A percentile compares a stretch with the other conserved stretches of the same genome.
Conservation (phyloP, 2,113 vertebrate species). For the Corythornis cristatus region DNA sequence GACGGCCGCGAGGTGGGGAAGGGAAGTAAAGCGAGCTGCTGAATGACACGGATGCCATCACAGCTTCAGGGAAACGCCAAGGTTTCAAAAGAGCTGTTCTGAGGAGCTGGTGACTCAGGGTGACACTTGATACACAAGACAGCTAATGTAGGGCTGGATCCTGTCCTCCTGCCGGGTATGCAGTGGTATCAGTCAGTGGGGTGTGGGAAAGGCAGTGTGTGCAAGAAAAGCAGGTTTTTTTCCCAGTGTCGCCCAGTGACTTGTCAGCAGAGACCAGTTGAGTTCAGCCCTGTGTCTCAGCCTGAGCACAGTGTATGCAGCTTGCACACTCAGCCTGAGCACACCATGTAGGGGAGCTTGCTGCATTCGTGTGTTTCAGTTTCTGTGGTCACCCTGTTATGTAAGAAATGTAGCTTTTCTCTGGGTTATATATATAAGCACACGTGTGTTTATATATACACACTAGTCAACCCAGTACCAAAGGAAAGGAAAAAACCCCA, state of each 20-base stretch:
- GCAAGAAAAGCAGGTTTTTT: background rate
- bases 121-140: background rate
- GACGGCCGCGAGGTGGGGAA: slow-evolving; percentile 49
- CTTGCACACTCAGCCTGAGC: background rate
- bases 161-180: background rate
- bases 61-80: slow-evolving; percentile 63
- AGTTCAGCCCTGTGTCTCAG: background rate
- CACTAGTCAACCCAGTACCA: background rate
- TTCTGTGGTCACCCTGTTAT: background rate
- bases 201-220: background rate
- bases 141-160: background rate
- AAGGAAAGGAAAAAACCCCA: background rate
- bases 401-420: background rate
- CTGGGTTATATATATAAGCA: background rate
- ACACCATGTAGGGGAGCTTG: background rate
- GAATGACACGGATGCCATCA: slow-evolving; percentile 43
- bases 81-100: slow-evolving; percentile 4
- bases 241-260: background rate
- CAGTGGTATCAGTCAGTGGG: background rate
- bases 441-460: background rate
- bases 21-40: slow-evolving; percentile 65
- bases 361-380: background rate
- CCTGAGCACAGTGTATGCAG: background rate
- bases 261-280: background rate
- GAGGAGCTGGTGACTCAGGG: background rate